These are phyloP conservation scores for Chiloscyllium plagiosum DNA, from an alignment of 2,113 vertebrate species.

Conservation along the genomic window DNA sequence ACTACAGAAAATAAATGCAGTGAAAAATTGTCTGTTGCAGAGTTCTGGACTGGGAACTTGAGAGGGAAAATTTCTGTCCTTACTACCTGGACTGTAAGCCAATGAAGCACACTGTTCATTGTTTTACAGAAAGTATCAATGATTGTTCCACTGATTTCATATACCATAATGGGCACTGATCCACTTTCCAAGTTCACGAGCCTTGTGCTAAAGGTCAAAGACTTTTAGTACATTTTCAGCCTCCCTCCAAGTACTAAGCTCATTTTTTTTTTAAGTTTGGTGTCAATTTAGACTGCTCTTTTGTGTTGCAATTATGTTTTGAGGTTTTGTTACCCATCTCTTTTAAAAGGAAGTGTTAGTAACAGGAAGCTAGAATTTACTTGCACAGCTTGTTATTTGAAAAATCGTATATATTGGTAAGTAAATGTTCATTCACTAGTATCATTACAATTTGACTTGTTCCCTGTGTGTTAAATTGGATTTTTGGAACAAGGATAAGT, in stretches of 20 bases:
- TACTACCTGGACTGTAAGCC: background rate
- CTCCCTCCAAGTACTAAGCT: background rate
- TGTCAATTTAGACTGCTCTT: background rate
- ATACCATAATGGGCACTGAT: background rate
- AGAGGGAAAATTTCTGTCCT: background rate
- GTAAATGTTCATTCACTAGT: background rate
- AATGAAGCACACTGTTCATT: background rate
- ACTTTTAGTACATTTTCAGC: background rate
- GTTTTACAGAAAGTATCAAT: background rate
- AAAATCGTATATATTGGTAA: background rate
- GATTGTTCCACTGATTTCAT: background rate
- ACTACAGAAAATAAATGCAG: background rate
- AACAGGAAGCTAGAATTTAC: conserved; percentile 5
- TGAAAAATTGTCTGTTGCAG: background rate
- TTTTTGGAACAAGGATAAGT: background rate
- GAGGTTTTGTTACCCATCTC: background rate
- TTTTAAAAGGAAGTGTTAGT: background rate
- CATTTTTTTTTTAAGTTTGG: background rate
- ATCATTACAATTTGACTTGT: background rate
- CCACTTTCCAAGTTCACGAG: background rate
- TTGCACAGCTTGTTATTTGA: background rate
- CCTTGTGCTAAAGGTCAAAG: background rate
- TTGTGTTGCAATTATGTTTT: conserved; percentile 25
- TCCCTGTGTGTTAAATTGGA: background rate
- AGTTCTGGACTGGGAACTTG: no score